A percentile compares a stretch with the other conserved stretches of the same genome.
Conservation (phyloP, 1,140 invertebrate genomes). For the Pseudomyrmex pallidus region DNA sequence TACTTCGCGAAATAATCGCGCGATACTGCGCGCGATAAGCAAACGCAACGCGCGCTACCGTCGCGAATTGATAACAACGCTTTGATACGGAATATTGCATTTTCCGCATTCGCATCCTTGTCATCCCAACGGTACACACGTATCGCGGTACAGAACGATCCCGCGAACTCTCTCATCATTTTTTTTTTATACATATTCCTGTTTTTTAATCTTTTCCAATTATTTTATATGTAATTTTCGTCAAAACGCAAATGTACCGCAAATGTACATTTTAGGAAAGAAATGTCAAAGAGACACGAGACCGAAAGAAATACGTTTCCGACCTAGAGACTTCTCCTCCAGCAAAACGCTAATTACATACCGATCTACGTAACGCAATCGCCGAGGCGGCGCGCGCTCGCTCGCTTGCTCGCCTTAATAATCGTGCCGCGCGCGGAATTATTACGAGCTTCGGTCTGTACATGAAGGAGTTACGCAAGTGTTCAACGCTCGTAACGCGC, state of each 20-base stretch:
- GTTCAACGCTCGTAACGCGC: constrained; percentile 4
- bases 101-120: constrained; percentile 1
- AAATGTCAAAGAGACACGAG: no score
- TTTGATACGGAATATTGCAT: constrained; percentile 24
- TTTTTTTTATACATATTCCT: no score
- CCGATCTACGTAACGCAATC: constrained; percentile 9
- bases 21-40: constrained; percentile 8
- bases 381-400: neutral
- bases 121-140: neutral
- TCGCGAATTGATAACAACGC: constrained; percentile 32
- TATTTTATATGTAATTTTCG: no score
- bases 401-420: constrained; percentile 21
- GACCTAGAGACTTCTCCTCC: neutral
- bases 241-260: no score
- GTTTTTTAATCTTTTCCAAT: no score
- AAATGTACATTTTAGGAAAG: no score
- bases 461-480: constrained; percentile 12
- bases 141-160: no score
- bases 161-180: no score
- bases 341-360: constrained; percentile 13
- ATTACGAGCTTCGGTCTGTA: neutral
- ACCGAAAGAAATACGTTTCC: neutral
- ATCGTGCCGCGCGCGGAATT: constrained; percentile 9
- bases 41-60: neutral
- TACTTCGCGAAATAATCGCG: constrained; percentile 9